Conservation (phyloP, 2,888 invertebrate species). For the Clusia tigrina region DNA sequence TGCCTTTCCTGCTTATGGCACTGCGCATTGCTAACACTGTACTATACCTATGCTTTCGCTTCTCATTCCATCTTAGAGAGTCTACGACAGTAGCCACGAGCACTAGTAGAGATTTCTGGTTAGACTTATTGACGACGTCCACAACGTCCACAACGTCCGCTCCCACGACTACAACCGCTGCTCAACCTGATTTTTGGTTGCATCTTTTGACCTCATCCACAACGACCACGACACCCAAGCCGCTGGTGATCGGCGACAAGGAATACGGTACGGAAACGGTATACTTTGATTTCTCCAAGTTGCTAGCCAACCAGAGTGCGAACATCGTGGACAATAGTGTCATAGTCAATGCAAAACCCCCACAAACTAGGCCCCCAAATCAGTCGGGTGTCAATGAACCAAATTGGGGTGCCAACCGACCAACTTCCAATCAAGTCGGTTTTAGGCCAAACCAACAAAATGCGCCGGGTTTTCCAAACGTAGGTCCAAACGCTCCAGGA, state of each 20-base stretch:
- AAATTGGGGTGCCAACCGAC: background rate
- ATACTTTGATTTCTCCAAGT: constrained; percentile 42
- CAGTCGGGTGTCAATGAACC: background rate
- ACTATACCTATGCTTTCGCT: constrained; percentile 23
- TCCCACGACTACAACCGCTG: constrained; percentile 29
- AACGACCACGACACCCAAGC: constrained; percentile 34
- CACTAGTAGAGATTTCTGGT: constrained; percentile 33
- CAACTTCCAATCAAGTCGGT: background rate
- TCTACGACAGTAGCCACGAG: constrained; percentile 16
- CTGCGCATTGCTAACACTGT: background rate
- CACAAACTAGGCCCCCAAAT: background rate
- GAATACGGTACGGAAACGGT: constrained; percentile 31
- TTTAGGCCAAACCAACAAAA: background rate
- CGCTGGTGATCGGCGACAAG: constrained; percentile 34
- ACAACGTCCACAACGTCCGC: constrained; percentile 9
- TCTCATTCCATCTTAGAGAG: constrained; percentile 12
- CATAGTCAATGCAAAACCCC: background rate
- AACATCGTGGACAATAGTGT: background rate
- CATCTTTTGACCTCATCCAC: constrained; percentile 29
- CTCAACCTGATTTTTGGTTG: constrained; percentile 28
- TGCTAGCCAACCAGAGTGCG: constrained; percentile 12
- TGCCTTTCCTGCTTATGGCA: background rate
- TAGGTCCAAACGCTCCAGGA: too few species aligned
- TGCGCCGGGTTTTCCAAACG: too few species aligned
- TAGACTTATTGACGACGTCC: constrained; percentile 28